Evolutionary conservation across 2,888 invertebrate genomes (phyloP), one percentile per base, ranked within the genome.

Genomic region (Watsonalla cultraria): DNA sequence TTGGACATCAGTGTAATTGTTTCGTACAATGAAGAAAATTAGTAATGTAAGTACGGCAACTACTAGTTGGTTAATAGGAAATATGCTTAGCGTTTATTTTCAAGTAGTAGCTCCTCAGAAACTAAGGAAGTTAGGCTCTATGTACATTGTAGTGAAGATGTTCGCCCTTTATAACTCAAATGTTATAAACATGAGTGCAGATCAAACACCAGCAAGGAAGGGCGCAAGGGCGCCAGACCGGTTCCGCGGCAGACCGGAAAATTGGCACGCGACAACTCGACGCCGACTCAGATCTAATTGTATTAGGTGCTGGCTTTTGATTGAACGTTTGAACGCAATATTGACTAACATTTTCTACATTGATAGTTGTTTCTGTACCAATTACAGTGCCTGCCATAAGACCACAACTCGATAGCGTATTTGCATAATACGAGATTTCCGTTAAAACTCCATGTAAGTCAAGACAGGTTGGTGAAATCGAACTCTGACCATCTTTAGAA

Each of bases 171-270:
- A 24, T 42, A 42, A 46, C 46, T 11, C 4, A 24, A 11, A 37
- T 33, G 37, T 14, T 37, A 15, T 37, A 49, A 37, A 49, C 42
- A 42, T 42, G 11, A 42, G 42, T 42, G 9, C 42, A 42, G 49
- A 49, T 49, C 6, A 35, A 49, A 37, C 49, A 49, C 49, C 49
- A 49, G 57, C 62, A 63, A 61, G 47, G 58, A 49, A 49, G 49
- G 49, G 37, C 15, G 58, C 64, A 68, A 69, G 68, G 71, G 70
- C 68, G 62, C 61, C 54, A 52, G 65, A 75, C 76, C 75, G 75
- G 72, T 78, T 72, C 61, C 60, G 71, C 75, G 72, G 59, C 70
- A 75, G 81, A 82, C 79, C 75, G 77, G 75, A 72, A 76, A 78
- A 80, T 79, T 70, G 70, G 69, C 68, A 61, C 68, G 65, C 70